Base-by-base conservation (phyloP, 2,113 vertebrate genomes). In the Anseranas semipalmata region DNA sequence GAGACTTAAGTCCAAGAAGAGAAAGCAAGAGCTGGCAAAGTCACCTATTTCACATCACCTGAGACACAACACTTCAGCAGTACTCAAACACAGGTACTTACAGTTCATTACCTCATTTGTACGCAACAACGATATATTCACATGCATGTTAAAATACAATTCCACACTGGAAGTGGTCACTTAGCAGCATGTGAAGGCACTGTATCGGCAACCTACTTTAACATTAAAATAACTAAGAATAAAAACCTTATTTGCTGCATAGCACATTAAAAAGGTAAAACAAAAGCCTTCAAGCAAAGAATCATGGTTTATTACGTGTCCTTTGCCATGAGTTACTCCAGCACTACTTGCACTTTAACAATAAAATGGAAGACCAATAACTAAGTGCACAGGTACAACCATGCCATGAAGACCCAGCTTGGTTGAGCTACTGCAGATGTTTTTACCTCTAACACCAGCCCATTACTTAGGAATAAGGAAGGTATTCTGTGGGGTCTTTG, bases 101-200 rank as follows among this genome's bases (percentile, higher is more conserved):
- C 22, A 70, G 72, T 32, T 62, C 41, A 13, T 77, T 27, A 77
- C 37, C 5, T 14, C 62, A 37, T 24, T 48, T 19, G 33, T 32
- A 73, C 45, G 24, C 19, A 39, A 15, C 21, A 28, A 22, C 2
- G 46, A 52, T 3, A 3, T 0, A n/a, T 33, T 80, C 55, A 46
- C 35, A 33, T 0, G 10, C 14, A 3, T 0, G 2, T 45, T 60
- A 37, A 71, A 78, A 20, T 0, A 0, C 0, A 5, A 48, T 25
- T 85, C 37, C 71, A 45, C 12, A 1, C 0, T 6, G 63, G 25
- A 83, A 81, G 3, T 4, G 27, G 60, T 43, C 67, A 4, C 19
- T 58, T 15, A 10, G 4, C 25, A 73, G 12, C 30, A 68, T 76
- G 24, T 1, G 6, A 68, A 68, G 27, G 15, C 27, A 32, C 37